Evolutionary conservation across 2,888 invertebrate genomes (phyloP).

Genomic region (Epistrophe eligans): DNA sequence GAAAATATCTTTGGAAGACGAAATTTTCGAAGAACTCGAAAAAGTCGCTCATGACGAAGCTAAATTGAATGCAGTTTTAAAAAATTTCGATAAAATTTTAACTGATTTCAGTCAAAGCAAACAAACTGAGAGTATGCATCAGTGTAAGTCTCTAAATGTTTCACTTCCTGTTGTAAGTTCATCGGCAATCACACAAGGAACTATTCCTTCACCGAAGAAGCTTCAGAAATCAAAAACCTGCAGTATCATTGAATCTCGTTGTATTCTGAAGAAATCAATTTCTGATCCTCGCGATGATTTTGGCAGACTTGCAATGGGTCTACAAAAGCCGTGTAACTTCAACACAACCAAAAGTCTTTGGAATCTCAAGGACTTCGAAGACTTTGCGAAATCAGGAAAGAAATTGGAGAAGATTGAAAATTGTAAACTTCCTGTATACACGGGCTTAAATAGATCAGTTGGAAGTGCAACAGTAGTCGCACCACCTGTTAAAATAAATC

Average conservation of each 20-base stretch:
- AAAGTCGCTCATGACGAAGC: constrained; percentile 84
- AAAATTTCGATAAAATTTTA: constrained; percentile 85
- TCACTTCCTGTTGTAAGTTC: constrained; percentile 73
- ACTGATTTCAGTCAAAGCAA: constrained; percentile 82
- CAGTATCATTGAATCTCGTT: constrained; percentile 88
- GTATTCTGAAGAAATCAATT: constrained; percentile 86
- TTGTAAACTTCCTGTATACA: constrained; percentile 84
- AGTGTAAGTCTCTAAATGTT: constrained; percentile 58
- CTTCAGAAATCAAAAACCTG: constrained; percentile 89
- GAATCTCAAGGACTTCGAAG: constrained; percentile 86
- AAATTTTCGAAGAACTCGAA: constrained; percentile 83
- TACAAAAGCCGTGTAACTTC: constrained; percentile 56
- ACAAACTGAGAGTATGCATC: constrained; percentile 12
- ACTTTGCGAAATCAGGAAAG: constrained; percentile 84
- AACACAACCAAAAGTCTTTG: constrained; percentile 86
- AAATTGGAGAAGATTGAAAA: constrained; percentile 80
- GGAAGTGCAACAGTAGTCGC: constrained; percentile 80
- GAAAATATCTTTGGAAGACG: constrained; percentile 82
- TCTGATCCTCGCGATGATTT: constrained; percentile 81
- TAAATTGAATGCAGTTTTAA: constrained; percentile 84
- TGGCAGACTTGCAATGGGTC: constrained; percentile 76
- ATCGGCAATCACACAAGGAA: constrained; percentile 19
- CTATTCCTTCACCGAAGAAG: constrained; percentile 74
- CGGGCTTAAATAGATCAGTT: constrained; percentile 80
- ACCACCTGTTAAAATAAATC: constrained; percentile 40